Base-by-base conservation (phyloP, 2,113 vertebrate genomes). In the Apteryx owenii region DNA sequence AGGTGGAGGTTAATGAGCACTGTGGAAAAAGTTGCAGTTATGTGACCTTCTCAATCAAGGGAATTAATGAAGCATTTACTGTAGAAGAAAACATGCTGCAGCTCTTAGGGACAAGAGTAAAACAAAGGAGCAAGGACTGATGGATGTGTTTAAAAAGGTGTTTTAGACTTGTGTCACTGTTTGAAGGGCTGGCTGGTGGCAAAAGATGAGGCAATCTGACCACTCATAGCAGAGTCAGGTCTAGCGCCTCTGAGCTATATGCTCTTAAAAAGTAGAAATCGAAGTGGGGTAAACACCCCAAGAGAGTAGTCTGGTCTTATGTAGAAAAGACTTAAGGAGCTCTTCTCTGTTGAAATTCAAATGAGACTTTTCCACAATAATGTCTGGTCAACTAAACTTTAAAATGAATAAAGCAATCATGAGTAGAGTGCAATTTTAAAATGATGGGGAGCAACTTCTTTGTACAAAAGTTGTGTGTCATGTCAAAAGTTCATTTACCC, bases 401-500 rank as follows among this genome's bases (percentile, higher is more conserved):
- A 6, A 42, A 6, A 17, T 18, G 42, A 31, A 17, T n/a, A 50
- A 48, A 69, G 48, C 75, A 79, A 77, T 79, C 62, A 31, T 1
- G 82, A 92, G 75, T 36, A 54, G 54, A 26, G 58, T 11, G 6
- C 60, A 53, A 17, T 46, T 85, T 60, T 79, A 48, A 42, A 92
- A 48, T 46, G 86, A 65, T 81, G 53, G 80, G 56, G 91, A 96
- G 81, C 70, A 79, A 18, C 65, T 89, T 76, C 26, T 5, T 51
- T 80, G 86, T 94, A 48, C 83, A 19, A 53, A 58, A 66, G 28
- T 75, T 95, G 76, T 83, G 77, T 95, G 89, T 85, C 85, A 77
- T 86, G 85, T 66, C 96, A 96, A 97, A 90, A 93, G 87, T 78
- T 97, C 68, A 81, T 71, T 92, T 81, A 72, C 28, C 60, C 79